Conservation (phyloP, 1,140 invertebrate species). For the Spodoptera frugiperda region DNA sequence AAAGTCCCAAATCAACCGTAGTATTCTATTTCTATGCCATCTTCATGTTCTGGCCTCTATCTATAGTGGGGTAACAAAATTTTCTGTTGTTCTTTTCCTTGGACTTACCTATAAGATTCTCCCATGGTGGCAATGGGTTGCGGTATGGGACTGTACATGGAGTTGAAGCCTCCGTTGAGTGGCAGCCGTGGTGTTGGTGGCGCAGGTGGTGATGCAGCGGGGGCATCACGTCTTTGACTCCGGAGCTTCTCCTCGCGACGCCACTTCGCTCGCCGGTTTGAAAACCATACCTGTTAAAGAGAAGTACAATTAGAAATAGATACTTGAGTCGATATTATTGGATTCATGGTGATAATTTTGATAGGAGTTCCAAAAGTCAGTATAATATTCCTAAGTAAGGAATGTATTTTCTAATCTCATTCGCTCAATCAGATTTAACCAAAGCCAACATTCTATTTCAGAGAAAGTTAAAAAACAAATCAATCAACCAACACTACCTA, state of each 20-base stretch:
- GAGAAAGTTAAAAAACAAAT: background rate
- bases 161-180: conserved; percentile 96
- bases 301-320: background rate
- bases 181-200: conserved; percentile 87
- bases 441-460: background rate
- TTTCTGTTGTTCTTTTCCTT: background rate
- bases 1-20: too few relatives aligned
- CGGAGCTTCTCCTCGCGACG: conserved; percentile 98
- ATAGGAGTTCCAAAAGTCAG: background rate
- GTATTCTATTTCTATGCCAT: too few relatives aligned
- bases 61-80: too few relatives aligned
- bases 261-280: conserved; percentile 99
- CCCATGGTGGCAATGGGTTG: conserved; percentile 97
- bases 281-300: conserved; percentile 97
- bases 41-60: too few relatives aligned
- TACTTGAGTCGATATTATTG: too few relatives aligned
- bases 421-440: background rate
- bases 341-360: too few relatives aligned
- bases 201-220: conserved; percentile 86
- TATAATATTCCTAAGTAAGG: too few relatives aligned
- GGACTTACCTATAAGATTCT: conserved; percentile 95
- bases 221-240: conserved; percentile 90
- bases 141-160: conserved; percentile 98
- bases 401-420: background rate
- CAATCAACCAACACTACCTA: background rate